A percentile compares a stretch with the other conserved stretches of the same genome.
phyloP scores from a whole-genome alignment of 2,113 vertebrate genomes.

The Mormyrus lacerda region DNA sequence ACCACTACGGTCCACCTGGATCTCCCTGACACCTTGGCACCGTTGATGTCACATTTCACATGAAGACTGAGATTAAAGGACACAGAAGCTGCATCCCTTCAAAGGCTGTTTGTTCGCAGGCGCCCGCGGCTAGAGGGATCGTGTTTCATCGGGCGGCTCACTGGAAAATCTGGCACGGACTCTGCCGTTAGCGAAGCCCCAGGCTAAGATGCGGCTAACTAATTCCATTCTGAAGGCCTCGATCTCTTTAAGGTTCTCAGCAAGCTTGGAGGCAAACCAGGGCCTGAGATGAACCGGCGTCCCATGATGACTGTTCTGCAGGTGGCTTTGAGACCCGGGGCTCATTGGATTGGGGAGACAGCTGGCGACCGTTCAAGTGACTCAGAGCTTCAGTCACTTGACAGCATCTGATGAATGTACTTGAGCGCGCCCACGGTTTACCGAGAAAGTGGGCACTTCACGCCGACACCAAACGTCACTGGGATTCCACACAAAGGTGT shows the following conservation, averaged over 20 bases:
- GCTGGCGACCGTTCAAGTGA: neutral
- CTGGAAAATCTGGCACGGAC: neutral
- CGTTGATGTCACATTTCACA: neutral
- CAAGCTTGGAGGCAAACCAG: neutral
- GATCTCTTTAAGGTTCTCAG: neutral
- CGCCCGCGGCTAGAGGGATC: neutral
- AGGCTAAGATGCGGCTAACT: neutral
- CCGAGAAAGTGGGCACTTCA: neutral
- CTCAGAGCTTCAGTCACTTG: neutral
- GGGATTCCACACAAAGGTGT: neutral
- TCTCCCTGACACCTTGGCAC: neutral
- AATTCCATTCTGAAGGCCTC: neutral
- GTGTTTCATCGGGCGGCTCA: neutral
- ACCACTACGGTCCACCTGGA: neutral
- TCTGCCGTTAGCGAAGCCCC: neutral
- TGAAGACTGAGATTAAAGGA: neutral
- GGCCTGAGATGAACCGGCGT: neutral
- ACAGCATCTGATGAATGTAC: neutral
- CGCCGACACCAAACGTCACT: neutral
- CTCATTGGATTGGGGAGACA: neutral
- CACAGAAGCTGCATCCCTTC: neutral
- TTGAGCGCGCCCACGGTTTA: neutral
- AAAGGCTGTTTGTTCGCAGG: neutral
- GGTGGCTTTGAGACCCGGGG: neutral
- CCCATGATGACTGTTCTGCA: neutral